These are phyloP conservation scores for Harpagoxenus sublaevis DNA, from an alignment of 2,888 invertebrate genomes.

Conservation along the genomic window DNA sequence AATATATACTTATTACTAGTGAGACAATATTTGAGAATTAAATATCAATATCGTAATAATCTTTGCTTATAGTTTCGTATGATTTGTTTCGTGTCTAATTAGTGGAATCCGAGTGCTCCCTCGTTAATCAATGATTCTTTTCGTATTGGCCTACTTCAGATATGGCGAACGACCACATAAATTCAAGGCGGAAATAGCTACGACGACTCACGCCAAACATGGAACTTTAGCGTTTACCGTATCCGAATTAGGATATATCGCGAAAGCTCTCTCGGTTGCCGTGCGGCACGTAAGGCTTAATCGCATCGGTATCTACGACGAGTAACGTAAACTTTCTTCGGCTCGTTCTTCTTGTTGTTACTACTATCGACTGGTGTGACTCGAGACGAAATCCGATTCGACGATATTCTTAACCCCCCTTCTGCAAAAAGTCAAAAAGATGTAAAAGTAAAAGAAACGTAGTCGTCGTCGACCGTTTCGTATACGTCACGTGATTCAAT, in stretches of 20 bases:
- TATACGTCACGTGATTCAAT: conserved; percentile 12
- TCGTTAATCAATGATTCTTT: conserved; percentile 11
- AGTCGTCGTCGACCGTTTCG: not conserved
- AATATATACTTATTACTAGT: not conserved
- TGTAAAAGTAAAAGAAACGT: conserved; percentile 1
- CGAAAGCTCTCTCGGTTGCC: conserved; percentile 38
- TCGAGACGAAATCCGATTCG: conserved; percentile 19
- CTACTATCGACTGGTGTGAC: not conserved
- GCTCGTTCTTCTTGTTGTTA: conserved; percentile 36
- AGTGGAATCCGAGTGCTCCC: not conserved
- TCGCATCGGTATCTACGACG: conserved; percentile 63
- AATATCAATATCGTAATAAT: not conserved
- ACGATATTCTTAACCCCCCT: conserved; percentile 8
- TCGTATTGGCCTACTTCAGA: conserved; percentile 5
- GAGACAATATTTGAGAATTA: not conserved
- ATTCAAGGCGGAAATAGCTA: conserved; percentile 23
- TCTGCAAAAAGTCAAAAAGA: conserved; percentile 37
- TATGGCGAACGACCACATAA: conserved; percentile 9
- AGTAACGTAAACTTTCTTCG: conserved; percentile 66
- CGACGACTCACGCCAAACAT: not conserved
- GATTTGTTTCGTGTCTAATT: not conserved
- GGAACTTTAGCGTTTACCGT: conserved; percentile 36
- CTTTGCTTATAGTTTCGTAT: not conserved
- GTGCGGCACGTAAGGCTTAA: conserved; percentile 66
- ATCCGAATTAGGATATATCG: conserved; percentile 32